Evolutionary conservation across 2,888 invertebrate genomes (phyloP), one percentile per base, ranked within the genome.

Genomic region (Ennomos quercinarius): DNA sequence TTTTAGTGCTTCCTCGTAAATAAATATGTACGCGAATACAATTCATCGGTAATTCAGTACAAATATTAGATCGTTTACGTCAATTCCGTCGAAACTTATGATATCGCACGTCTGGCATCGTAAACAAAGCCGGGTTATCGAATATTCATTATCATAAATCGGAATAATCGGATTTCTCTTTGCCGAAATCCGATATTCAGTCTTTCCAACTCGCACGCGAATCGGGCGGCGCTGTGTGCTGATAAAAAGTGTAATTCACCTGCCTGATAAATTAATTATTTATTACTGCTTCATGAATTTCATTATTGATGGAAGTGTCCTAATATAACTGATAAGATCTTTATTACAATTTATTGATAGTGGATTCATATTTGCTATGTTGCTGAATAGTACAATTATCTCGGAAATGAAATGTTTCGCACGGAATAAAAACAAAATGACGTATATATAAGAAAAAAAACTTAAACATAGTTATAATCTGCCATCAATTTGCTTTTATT

Each of bases 111-210:
- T 45, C 54, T 48, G 10, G 12, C 12, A 41, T 41, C 53, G 50
- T 63, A 67, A 61, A 61, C 64, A 61, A 57, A 27, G 42, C 34
- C 11, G 27, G 39, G 40, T 37, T 61, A 58, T 62, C 57, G 62
- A 53, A 61, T 60, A 63, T 61, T 56, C 60, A 66, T 59, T 57
- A 64, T 57, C 47, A 59, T 63, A 57, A 61, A 64, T 63, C 56
- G 56, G 60, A 27, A 49, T 17, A 17, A 17, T 17, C 17, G 17
- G 17, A 17, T 62, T 54, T 67, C 53, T 53, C 53, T 58, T 39
- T 48, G 51, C 41, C 57, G 48, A 59, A 64, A 61, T 53, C 49
- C 50, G 55, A 45, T 41, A 44, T 37, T 34, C 44, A 58, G 50
- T 42, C 46, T 13, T 40, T 45, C 40, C 27, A 57, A 46, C 49